Conservation (phyloP, 2,888 invertebrate species). For the Hemithea aestivaria region DNA sequence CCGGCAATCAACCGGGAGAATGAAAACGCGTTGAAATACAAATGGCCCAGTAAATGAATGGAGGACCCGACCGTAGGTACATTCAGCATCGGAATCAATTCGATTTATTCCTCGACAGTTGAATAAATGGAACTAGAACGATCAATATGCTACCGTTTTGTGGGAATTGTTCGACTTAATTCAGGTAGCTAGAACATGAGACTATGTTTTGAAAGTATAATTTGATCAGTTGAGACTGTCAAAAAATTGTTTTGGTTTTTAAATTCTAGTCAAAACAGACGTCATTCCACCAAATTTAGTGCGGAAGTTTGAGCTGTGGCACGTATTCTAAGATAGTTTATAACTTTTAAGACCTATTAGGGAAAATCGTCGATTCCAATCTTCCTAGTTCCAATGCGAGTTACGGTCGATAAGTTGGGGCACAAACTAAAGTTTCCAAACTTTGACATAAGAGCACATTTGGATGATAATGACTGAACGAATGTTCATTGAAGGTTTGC, state of each 20-base stretch:
- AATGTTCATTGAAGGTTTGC: conserved; percentile 36
- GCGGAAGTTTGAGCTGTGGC: too few relatives aligned
- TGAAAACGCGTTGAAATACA: conserved; percentile 11
- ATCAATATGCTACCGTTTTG: conserved; percentile 2
- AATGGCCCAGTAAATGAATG: conserved; percentile 12
- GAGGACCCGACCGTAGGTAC: background rate
- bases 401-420: conserved; percentile 15
- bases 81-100: conserved; percentile 8
- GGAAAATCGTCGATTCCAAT: background rate
- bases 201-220: too few relatives aligned
- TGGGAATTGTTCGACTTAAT: background rate
- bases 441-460: conserved; percentile 29
- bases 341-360: conserved; percentile 21
- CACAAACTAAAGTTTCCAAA: conserved; percentile 29
- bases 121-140: conserved; percentile 12
- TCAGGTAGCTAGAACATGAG: background rate
- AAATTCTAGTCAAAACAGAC: too few relatives aligned
- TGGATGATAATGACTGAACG: conserved; percentile 29
- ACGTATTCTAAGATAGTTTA: too few relatives aligned
- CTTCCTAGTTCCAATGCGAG: background rate
- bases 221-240: too few relatives aligned
- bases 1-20: conserved; percentile 7
- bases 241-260: too few relatives aligned
- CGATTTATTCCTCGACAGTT: conserved; percentile 10
- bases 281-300: too few relatives aligned